These are phyloP conservation scores for Pipistrellus pipistrellus DNA, from an alignment of 2,797 vertebrate species.

Conservation along the genomic window DNA sequence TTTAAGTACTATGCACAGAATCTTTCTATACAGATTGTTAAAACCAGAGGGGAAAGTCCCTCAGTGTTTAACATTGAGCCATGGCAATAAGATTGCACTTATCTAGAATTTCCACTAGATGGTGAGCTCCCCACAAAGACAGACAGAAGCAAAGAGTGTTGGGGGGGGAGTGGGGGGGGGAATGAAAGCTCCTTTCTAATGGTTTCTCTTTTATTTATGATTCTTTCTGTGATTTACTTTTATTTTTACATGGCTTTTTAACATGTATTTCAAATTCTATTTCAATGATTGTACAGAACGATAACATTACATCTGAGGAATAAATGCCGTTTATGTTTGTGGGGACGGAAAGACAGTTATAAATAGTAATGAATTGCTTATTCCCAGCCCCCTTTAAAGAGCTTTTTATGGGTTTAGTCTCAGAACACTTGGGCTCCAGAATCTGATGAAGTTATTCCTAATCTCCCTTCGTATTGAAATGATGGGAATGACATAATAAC, in stretches of 20 bases:
- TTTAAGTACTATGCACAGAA: not conserved
- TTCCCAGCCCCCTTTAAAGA: not conserved
- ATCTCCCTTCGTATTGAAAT: not conserved
- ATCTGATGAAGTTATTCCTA: not conserved
- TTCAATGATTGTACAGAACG: not conserved
- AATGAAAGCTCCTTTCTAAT: not conserved
- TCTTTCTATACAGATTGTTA: not conserved
- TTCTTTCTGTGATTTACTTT: not conserved
- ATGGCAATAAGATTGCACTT: not conserved
- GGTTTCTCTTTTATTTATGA: not conserved
- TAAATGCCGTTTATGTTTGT: not conserved
- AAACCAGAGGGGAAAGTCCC: not conserved
- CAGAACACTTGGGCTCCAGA: not conserved
- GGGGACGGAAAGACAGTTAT: not conserved
- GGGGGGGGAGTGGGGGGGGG: not conserved
- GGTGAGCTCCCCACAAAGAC: constrained; percentile 13
- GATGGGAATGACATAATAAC: not conserved
- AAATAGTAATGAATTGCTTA: not conserved
- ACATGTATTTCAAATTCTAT: not conserved
- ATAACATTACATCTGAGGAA: not conserved
- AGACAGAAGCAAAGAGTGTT: not conserved
- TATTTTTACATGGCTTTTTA: not conserved
- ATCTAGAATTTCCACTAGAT: constrained; percentile 39
- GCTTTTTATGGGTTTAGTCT: not conserved
- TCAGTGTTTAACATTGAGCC: fast-evolving